Conservation (phyloP, 2,113 vertebrate species). For the Trochalopteron elliotii region DNA sequence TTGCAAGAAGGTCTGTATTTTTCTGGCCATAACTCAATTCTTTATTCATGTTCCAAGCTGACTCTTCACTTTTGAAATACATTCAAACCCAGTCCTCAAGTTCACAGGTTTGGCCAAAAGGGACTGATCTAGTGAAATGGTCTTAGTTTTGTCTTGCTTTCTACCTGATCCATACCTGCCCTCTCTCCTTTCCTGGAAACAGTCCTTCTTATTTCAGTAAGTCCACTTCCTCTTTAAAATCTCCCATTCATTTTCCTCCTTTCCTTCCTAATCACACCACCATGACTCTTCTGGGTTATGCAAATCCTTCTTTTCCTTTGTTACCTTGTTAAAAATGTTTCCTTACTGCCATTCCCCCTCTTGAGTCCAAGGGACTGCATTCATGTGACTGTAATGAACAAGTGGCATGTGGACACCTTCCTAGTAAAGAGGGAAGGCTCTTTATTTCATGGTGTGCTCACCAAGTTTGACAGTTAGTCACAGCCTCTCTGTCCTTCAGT, state of each 20-base stretch:
- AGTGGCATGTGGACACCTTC: background rate
- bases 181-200: background rate
- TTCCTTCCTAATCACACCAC: background rate
- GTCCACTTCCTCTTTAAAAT: background rate
- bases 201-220: background rate
- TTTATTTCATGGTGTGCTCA: background rate
- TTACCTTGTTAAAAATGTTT: background rate
- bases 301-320: background rate
- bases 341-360: background rate
- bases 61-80: background rate
- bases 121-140: background rate
- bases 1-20: background rate
- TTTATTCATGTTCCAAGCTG: background rate
- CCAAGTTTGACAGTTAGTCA: background rate
- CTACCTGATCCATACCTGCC: background rate
- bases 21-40: background rate
- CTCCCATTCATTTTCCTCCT: background rate
- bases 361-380: background rate
- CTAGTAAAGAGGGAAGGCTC: background rate
- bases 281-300: background rate
- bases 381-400: background rate
- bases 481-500: background rate
- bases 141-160: background rate
- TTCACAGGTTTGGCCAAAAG: background rate
- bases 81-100: background rate